Conservation (phyloP, 2,888 invertebrate genomes). For the Tetropium fuscum region DNA sequence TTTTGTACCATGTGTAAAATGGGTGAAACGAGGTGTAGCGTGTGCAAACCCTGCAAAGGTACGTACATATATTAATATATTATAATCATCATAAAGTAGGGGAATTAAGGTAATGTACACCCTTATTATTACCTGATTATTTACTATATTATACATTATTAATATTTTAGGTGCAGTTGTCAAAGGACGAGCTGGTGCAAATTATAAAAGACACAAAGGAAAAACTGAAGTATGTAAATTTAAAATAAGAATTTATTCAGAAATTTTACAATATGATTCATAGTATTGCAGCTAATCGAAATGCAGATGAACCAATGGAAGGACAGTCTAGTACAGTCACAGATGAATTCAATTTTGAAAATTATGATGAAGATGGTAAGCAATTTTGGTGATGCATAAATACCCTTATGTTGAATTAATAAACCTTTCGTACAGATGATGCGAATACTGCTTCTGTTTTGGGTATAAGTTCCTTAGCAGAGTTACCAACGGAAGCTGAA, state of each 20-base stretch:
- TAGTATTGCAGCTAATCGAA: constrained; percentile 43
- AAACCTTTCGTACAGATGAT: too few species aligned
- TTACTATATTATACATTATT: constrained; percentile 24
- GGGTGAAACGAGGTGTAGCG: constrained; percentile 83
- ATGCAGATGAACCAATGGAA: constrained; percentile 53
- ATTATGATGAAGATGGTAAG: constrained; percentile 78
- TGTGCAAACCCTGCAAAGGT: constrained; percentile 83
- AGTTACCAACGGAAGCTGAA: constrained; percentile 67
- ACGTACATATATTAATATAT: too few species aligned
- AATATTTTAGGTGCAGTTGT: constrained; percentile 75
- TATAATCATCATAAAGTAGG: too few species aligned
- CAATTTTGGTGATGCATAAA: too few species aligned
- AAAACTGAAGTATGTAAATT: constrained; percentile 70
- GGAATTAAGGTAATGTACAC: too few species aligned
- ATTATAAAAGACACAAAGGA: constrained; percentile 81
- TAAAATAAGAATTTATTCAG: background rate
- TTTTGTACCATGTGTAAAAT: constrained; percentile 82
- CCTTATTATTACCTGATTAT: constrained; percentile 6
- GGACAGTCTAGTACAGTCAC: constrained; percentile 64
- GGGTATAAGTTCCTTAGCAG: constrained; percentile 71
- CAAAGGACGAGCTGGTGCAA: constrained; percentile 79
- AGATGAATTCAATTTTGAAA: constrained; percentile 80
- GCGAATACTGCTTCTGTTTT: constrained; percentile 63
- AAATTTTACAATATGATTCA: constrained; percentile 8
- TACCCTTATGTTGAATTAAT: too few species aligned